A percentile compares a stretch with the other conserved stretches of the same genome.
Conservation (phyloP, 2,113 vertebrate genomes). For the Alouatta palliata region DNA sequence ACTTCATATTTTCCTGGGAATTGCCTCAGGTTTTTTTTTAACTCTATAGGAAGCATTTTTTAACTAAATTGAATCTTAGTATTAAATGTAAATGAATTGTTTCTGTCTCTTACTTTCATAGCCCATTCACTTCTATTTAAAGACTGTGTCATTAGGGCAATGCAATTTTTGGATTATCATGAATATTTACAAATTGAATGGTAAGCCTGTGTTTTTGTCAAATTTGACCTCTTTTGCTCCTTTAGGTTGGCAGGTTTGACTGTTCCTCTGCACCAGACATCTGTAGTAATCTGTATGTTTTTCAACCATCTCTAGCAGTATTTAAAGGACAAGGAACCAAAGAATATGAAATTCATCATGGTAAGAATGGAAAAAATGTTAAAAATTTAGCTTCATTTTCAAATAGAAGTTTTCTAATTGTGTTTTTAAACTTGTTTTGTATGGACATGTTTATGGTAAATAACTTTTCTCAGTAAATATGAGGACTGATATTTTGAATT, state of each 20-base stretch:
- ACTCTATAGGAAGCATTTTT: not conserved
- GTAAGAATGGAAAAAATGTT: conserved; percentile 82
- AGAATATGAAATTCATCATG: conserved; percentile 97
- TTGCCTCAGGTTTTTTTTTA: conserved; percentile 34
- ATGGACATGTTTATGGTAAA: not conserved
- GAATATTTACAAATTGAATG: not conserved
- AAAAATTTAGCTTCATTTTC: not conserved
- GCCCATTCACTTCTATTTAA: not conserved
- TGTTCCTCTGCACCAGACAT: conserved; percentile 87
- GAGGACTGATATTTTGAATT: conserved; percentile 9
- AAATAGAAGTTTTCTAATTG: conserved; percentile 16
- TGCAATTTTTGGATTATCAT: not conserved
- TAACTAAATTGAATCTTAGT: not conserved
- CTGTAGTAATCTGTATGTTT: conserved; percentile 92
- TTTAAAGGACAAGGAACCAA: conserved; percentile 96
- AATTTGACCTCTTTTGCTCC: conserved; percentile 2
- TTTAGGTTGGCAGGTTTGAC: conserved; percentile 93
- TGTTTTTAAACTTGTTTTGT: conserved; percentile 32
- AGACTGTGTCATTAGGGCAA: not conserved
- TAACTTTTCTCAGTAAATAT: not conserved
- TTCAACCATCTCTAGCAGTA: conserved; percentile 92
- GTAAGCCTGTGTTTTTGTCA: not conserved
- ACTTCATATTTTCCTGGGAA: conserved; percentile 20
- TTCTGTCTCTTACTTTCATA: conserved; percentile 6
- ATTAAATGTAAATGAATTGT: conserved; percentile 43